Conservation (phyloP, 2,888 invertebrate genomes). For the Trichacis sp. region DNA sequence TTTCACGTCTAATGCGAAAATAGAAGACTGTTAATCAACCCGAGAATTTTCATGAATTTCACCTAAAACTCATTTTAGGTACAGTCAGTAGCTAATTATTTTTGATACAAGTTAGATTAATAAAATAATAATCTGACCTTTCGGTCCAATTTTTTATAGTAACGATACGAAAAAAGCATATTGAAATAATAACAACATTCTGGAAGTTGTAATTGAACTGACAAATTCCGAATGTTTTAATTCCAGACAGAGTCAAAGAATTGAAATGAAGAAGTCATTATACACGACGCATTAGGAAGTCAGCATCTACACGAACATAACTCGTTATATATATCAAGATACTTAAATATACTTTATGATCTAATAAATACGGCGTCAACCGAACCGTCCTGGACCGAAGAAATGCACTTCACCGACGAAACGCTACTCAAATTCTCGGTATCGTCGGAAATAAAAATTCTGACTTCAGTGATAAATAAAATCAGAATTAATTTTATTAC, state of each 20-base stretch:
- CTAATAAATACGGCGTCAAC: constrained; percentile 66
- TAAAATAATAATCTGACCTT: too few species aligned
- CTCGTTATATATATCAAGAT: constrained; percentile 68
- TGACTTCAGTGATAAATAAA: constrained; percentile 18
- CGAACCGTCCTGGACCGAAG: constrained; percentile 50
- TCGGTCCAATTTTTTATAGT: too few species aligned
- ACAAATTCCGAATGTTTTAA: too few species aligned
- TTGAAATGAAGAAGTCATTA: constrained; percentile 41
- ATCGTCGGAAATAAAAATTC: constrained; percentile 25
- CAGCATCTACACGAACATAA: constrained; percentile 54
- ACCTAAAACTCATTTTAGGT: too few species aligned
- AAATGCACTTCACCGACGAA: constrained; percentile 32
- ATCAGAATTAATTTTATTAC: constrained; percentile 30
- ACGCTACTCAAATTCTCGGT: constrained; percentile 21
- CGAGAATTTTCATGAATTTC: too few species aligned
- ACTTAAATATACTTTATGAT: constrained; percentile 66
- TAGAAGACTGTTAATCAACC: too few species aligned
- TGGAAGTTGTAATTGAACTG: too few species aligned
- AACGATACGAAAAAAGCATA: too few species aligned
- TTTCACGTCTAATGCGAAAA: too few species aligned
- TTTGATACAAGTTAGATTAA: too few species aligned
- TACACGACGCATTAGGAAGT: constrained; percentile 49
- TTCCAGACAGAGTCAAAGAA: constrained; percentile 17
- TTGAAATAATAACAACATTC: too few species aligned
- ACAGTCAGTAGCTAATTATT: too few species aligned